phyloP scores from a whole-genome alignment of 35 echinoderm and acorn worm species.

The Lytechinus pictus region DNA sequence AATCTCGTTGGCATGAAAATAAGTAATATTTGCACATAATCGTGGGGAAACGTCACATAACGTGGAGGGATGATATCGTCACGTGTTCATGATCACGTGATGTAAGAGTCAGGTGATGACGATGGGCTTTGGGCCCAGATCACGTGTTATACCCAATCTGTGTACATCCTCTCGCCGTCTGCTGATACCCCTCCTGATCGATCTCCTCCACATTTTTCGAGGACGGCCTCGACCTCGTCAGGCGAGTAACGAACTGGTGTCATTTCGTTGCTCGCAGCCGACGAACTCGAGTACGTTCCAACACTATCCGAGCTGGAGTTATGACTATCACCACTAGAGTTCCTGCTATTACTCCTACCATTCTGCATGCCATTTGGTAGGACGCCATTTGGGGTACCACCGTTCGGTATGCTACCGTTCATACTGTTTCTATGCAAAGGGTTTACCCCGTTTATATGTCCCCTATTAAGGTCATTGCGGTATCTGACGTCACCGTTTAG shows the following conservation, averaged over 20 bases:
- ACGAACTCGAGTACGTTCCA: constrained; percentile 21
- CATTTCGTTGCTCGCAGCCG: constrained; percentile 36
- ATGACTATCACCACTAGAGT: constrained; percentile 29
- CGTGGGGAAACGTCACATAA: background rate
- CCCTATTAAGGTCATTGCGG: constrained; percentile 29
- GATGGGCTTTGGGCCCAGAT: background rate
- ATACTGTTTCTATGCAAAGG: background rate
- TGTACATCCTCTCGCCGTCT: constrained; percentile 31
- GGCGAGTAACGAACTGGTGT: constrained; percentile 50
- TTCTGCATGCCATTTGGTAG: background rate
- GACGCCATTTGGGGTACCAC: background rate
- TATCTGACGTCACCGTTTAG: background rate
- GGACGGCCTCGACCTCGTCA: constrained; percentile 49
- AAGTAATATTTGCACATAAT: constrained; percentile 41
- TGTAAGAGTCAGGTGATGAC: background rate
- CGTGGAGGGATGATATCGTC: background rate
- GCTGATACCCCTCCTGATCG: background rate
- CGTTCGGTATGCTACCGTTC: background rate
- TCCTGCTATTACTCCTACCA: background rate
- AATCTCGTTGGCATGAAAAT: constrained; percentile 31
- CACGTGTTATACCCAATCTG: constrained; percentile 27
- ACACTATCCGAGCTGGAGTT: constrained; percentile 32
- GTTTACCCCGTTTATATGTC: background rate
- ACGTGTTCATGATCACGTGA: background rate
- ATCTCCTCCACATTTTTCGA: constrained; percentile 43